phyloP scores from a whole-genome alignment of 2,888 invertebrate genomes.

The Metellina segmentata region DNA sequence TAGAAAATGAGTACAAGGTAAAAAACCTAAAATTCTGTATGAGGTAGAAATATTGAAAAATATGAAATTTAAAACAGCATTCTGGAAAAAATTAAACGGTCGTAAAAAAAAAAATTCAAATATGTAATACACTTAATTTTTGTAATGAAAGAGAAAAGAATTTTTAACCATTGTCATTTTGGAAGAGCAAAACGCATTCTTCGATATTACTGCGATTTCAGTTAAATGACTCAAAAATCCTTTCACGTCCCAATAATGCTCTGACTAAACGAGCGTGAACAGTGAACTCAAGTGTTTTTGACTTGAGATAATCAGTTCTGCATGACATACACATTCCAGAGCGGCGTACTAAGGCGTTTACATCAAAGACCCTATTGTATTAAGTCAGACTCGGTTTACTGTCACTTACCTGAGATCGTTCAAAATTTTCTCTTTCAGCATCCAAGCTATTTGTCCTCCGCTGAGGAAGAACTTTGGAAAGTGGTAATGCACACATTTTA shows the following conservation, averaged over 20 bases:
- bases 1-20: neutral
- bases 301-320: constrained; percentile 72
- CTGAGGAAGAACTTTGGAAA: constrained; percentile 83
- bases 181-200: neutral
- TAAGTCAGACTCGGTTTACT: neutral
- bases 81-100: neutral
- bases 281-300: constrained; percentile 71
- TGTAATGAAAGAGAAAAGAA: neutral
- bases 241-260: constrained; percentile 71
- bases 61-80: neutral
- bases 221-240: constrained; percentile 5
- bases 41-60: neutral
- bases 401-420: constrained; percentile 88
- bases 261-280: constrained; percentile 65
- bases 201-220: neutral
- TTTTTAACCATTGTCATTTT: constrained; percentile 51
- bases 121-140: neutral
- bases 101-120: neutral
- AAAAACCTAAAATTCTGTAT: neutral
- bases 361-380: constrained; percentile 24
- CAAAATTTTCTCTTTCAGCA: constrained; percentile 90
- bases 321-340: constrained; percentile 62
- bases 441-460: constrained; percentile 88
- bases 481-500: constrained; percentile 72
- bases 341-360: constrained; percentile 51